A percentile compares a stretch with the other conserved stretches of the same genome.
Evolutionary conservation across 2,113 vertebrate species (phyloP).

Genomic region (Neopipo cinnamomea): DNA sequence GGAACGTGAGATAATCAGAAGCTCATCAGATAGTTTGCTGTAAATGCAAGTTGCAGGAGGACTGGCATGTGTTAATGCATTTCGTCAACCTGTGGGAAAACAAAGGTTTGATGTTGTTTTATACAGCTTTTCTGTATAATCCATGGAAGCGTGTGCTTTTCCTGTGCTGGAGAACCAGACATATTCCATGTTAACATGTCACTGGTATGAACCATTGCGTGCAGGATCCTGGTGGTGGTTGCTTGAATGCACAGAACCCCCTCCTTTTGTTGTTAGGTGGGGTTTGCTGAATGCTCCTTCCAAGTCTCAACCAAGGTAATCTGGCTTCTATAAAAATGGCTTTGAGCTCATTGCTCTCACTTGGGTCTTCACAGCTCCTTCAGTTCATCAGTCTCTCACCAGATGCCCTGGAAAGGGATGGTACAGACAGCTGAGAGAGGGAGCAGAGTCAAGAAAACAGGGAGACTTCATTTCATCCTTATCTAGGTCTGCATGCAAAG

Average conservation of each 20-base stretch:
- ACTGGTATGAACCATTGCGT: background rate
- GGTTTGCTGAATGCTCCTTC: background rate
- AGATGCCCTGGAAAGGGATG: background rate
- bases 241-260: background rate
- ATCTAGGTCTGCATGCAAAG: background rate
- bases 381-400: background rate
- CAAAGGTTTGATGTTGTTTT: background rate
- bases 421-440: background rate
- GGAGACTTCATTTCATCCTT: background rate
- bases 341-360: background rate
- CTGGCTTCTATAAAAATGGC: background rate
- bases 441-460: background rate
- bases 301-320: background rate
- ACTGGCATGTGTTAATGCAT: background rate
- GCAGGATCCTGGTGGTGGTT: background rate
- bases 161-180: background rate
- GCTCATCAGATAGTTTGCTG: background rate
- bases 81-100: background rate
- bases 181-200: accelerated
- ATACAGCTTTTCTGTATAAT: background rate
- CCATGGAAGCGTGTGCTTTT: background rate
- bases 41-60: background rate
- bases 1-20: background rate
- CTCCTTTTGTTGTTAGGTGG: background rate
- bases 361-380: background rate